phyloP scores from a whole-genome alignment of 1,140 invertebrate genomes.

The Cotesia vestalis region DNA sequence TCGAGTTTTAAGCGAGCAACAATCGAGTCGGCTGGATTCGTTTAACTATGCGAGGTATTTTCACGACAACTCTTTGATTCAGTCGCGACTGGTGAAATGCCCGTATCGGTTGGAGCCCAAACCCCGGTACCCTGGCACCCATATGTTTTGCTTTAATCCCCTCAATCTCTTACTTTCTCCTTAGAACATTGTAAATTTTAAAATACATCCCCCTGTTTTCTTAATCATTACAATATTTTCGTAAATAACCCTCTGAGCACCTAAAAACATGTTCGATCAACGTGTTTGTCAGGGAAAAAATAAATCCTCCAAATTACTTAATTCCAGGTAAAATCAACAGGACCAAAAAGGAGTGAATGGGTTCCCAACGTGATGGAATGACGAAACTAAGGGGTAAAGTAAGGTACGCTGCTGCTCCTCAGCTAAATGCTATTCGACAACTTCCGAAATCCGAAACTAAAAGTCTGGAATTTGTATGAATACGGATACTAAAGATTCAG shows the following conservation, averaged over 20 bases:
- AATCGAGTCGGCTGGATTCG: slow-evolving; percentile 46
- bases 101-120: slow-evolving; percentile 49
- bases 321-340: slow-evolving; percentile 27
- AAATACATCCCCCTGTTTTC: not conserved
- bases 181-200: not conserved
- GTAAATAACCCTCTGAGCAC: not conserved
- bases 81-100: slow-evolving; percentile 54
- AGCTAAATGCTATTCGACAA: not conserved
- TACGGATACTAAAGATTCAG: slow-evolving; percentile 52
- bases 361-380: slow-evolving; percentile 23
- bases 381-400: not conserved
- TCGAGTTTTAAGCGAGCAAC: slow-evolving; percentile 6
- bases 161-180: slow-evolving; percentile 3
- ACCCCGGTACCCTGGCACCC: not conserved
- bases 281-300: slow-evolving; percentile 4
- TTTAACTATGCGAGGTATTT: slow-evolving; percentile 62
- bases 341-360: slow-evolving; percentile 19
- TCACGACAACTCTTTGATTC: slow-evolving; percentile 60
- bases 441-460: slow-evolving; percentile 15
- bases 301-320: slow-evolving; percentile 32
- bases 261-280: not conserved
- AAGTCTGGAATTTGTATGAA: slow-evolving; percentile 51
- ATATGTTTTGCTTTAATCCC: slow-evolving; percentile 21
- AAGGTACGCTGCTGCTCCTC: not conserved
- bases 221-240: not conserved